A percentile compares a stretch with the other conserved stretches of the same genome.
Evolutionary conservation across 2,797 vertebrate genomes (phyloP).

Genomic region (Kryptolebias ocellatus): DNA sequence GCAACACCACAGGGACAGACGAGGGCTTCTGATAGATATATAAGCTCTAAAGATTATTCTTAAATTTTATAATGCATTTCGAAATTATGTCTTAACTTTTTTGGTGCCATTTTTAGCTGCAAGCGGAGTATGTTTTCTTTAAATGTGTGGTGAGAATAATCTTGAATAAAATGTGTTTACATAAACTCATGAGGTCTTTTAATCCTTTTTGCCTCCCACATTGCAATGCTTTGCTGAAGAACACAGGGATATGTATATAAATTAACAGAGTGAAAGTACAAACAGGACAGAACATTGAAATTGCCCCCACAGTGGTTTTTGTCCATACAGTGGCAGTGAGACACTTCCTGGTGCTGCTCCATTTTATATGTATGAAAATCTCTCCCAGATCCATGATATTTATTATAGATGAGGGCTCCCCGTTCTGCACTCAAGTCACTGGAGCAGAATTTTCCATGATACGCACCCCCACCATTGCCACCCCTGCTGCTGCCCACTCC

Average conservation of each 20-base stretch:
- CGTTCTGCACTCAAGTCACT: conserved; percentile 76
- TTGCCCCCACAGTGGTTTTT: conserved; percentile 65
- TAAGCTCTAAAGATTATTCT: conserved; percentile 2
- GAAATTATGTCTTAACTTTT: background rate
- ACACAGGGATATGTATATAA: conserved; percentile 64
- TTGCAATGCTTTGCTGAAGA: conserved; percentile 55
- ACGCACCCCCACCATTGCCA: conserved; percentile 41
- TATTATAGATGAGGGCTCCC: conserved; percentile 82
- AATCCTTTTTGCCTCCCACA: conserved; percentile 74
- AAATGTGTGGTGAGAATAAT: conserved; percentile 63
- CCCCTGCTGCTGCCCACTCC: conserved; percentile 45
- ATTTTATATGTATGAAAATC: conserved; percentile 83
- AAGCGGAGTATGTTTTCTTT: background rate
- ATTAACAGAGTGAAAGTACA: conserved; percentile 75
- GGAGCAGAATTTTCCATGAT: conserved; percentile 77
- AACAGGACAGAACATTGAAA: conserved; percentile 79
- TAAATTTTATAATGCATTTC: no score
- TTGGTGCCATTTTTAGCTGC: background rate
- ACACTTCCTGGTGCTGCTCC: conserved; percentile 75
- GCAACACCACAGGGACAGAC: conserved; percentile 32
- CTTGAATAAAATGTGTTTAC: conserved; percentile 72
- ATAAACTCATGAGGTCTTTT: conserved; percentile 66
- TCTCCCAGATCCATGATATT: conserved; percentile 78
- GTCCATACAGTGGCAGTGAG: conserved; percentile 54
- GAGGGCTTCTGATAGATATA: conserved; percentile 33